Evolutionary conservation across 2,888 invertebrate genomes (phyloP).

Genomic region (Heliconius ethilla): DNA sequence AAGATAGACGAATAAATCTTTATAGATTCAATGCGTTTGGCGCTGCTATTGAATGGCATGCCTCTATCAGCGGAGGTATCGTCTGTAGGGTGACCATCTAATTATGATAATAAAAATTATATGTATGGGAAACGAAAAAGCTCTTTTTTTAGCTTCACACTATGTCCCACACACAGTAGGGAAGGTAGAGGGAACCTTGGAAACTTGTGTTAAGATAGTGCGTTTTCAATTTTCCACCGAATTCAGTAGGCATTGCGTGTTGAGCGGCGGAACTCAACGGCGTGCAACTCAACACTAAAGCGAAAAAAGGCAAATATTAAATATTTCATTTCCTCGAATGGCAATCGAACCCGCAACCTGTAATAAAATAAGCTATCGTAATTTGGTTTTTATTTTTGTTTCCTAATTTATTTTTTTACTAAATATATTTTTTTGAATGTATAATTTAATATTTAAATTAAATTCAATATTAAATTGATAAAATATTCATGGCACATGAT

Average conservation of each 20-base stretch:
- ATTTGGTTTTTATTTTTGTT: not conserved
- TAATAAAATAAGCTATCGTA: not conserved
- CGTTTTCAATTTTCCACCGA: too few relatives aligned
- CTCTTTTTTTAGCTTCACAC: too few relatives aligned
- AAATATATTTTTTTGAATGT: not conserved
- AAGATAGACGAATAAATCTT: slow-evolving; percentile 28
- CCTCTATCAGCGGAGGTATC: slow-evolving; percentile 41
- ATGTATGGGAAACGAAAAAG: not conserved
- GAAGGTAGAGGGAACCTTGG: too few relatives aligned
- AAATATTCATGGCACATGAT: not conserved
- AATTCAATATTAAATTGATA: not conserved
- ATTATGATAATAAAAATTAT: not conserved
- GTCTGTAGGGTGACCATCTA: slow-evolving; percentile 37
- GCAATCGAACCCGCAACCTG: too few relatives aligned
- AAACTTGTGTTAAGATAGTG: too few relatives aligned
- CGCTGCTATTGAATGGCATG: slow-evolving; percentile 43
- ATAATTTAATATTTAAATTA: not conserved
- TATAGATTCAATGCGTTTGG: slow-evolving; percentile 29
- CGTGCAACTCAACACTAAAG: too few relatives aligned
- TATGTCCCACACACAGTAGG: too few relatives aligned
- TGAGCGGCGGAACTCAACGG: too few relatives aligned
- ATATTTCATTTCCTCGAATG: too few relatives aligned
- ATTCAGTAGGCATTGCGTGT: too few relatives aligned
- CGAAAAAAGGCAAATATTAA: too few relatives aligned
- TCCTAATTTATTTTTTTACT: not conserved